Conservation (phyloP, 2,888 invertebrate genomes). For the Thereva nobilitata region DNA sequence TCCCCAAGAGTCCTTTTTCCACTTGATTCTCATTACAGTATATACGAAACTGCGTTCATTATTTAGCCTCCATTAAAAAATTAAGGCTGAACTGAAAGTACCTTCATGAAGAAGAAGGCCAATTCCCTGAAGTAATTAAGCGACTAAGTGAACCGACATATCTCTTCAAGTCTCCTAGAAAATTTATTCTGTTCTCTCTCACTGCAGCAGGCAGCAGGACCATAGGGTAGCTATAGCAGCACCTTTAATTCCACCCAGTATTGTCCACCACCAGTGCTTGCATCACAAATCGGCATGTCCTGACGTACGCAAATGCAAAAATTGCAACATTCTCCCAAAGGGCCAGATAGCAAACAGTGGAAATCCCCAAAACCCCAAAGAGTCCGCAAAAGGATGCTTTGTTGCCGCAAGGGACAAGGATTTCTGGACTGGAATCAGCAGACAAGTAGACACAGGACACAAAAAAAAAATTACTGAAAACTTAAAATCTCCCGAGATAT, state of each 20-base stretch:
- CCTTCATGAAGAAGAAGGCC: conserved; percentile 12
- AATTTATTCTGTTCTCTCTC: not conserved
- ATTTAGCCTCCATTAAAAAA: conserved; percentile 21
- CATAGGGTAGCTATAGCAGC: not conserved
- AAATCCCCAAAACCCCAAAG: conserved; percentile 16
- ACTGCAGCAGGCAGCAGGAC: not conserved
- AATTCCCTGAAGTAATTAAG: conserved; percentile 32
- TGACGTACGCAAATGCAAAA: conserved; percentile 3
- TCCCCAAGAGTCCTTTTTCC: no score
- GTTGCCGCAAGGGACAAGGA: conserved; percentile 11
- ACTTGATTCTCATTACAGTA: no score
- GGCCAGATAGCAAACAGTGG: not conserved
- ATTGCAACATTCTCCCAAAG: not conserved
- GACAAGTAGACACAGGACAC: not conserved
- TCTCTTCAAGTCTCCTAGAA: conserved; percentile 7
- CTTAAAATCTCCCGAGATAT: conserved; percentile 18
- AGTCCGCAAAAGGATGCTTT: conserved; percentile 20
- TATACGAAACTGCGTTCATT: no score
- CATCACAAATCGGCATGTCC: conserved; percentile 7
- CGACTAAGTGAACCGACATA: conserved; percentile 32
- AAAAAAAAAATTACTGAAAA: not conserved
- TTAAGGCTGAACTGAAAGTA: conserved; percentile 24
- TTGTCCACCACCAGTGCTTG: not conserved
- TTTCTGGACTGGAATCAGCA: conserved; percentile 3
- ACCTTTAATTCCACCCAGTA: not conserved